These are phyloP conservation scores for Centruroides sculpturatus DNA, from an alignment of 1,140 invertebrate genomes.

Conservation along the genomic window DNA sequence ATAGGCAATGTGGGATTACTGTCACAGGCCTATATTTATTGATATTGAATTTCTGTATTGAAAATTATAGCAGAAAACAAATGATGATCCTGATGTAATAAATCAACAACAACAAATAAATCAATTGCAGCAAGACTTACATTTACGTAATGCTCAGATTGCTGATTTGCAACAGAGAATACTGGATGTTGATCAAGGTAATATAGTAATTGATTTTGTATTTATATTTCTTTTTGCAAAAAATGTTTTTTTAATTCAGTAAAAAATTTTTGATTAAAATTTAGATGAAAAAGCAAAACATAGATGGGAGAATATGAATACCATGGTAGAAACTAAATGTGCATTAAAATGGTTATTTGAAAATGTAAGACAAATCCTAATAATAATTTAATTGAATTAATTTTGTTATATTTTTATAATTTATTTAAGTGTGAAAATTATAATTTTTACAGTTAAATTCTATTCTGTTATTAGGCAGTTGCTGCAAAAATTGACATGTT, in stretches of 20 bases:
- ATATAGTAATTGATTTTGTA: neutral
- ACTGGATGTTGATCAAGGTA: constrained; percentile 52
- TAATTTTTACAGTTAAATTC: neutral
- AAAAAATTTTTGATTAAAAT: constrained; percentile 7
- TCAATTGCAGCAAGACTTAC: constrained; percentile 47
- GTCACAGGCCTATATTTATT: too few relatives aligned
- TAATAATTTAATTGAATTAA: neutral
- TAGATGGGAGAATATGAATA: constrained; percentile 28
- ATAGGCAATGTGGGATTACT: too few relatives aligned
- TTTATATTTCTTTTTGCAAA: neutral
- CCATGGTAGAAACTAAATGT: constrained; percentile 34
- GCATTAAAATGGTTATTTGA: constrained; percentile 29
- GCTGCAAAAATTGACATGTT: too few relatives aligned
- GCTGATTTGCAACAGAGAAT: constrained; percentile 71
- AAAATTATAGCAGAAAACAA: too few relatives aligned
- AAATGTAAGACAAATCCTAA: constrained; percentile 20
- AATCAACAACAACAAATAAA: constrained; percentile 30
- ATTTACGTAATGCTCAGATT: constrained; percentile 60
- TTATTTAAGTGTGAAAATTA: neutral
- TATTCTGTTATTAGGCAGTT: constrained; percentile 1
- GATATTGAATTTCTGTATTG: too few relatives aligned
- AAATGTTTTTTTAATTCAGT: neutral
- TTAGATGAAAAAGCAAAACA: constrained; percentile 27
- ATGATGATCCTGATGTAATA: too few relatives aligned
- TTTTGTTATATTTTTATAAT: neutral